These are phyloP conservation scores for Nycticorax nycticorax DNA, from an alignment of 2,113 vertebrate genomes.

Conservation along the genomic window DNA sequence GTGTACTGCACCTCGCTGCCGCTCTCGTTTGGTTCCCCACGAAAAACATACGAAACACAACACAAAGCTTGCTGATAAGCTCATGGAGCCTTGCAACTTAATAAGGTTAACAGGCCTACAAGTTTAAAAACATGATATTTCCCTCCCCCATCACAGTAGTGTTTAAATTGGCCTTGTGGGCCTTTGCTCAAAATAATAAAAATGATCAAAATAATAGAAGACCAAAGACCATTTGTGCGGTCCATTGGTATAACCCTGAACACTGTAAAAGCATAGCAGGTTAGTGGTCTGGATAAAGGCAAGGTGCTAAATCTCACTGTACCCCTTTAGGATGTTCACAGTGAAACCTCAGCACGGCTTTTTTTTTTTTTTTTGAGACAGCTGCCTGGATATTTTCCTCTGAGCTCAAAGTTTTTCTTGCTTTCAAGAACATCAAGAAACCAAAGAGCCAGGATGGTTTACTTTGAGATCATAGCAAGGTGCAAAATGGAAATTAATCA, in stretches of 20 bases:
- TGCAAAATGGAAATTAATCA: constrained; percentile 18
- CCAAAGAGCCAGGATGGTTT: background rate
- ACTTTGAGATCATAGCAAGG: background rate
- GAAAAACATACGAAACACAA: background rate
- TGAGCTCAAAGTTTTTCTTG: background rate
- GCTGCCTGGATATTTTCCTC: background rate
- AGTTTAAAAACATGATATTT: background rate
- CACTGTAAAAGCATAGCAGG: background rate
- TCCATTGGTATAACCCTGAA: background rate
- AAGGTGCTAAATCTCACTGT: background rate
- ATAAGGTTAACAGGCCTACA: background rate
- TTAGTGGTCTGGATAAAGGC: background rate
- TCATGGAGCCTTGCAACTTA: background rate
- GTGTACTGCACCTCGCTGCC: background rate
- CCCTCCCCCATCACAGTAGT: background rate
- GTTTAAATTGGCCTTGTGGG: background rate
- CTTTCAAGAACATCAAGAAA: background rate
- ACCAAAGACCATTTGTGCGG: background rate
- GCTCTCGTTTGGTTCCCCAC: background rate
- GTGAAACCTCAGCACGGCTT: background rate
- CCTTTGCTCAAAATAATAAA: background rate
- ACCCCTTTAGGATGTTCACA: background rate
- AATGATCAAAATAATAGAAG: background rate
- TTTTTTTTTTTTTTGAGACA: background rate
- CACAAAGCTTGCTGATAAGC: background rate